Base-by-base conservation (phyloP, 1,140 invertebrate species). In the Drosophila auraria region DNA sequence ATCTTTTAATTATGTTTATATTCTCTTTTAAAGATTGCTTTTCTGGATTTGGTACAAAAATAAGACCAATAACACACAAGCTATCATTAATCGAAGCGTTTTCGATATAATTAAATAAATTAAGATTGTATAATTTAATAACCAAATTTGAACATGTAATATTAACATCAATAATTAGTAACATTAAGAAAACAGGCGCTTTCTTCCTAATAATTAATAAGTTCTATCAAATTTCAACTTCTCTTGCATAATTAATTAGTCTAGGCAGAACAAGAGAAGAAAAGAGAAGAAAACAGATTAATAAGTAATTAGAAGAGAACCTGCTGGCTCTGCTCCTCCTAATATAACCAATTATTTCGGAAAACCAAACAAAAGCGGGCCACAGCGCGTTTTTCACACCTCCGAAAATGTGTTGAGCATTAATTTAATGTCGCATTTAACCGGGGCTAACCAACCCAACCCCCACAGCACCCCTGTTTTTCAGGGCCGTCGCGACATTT, bases 341-440 rank as follows among this genome's bases (percentile, higher is more conserved):
- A 80, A 82, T 78, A 82, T 73, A 82, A 86, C 83, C 62, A 87
- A 83, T 83, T 83, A 86, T 86, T 73, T 71, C n/a, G 33, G 33
- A 53, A 66, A 63, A 50, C 60, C 71, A 50, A 75, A 80, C 49
- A 58, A 44, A 45, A 42, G 38, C 54, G 36, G 14, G 36, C 53
- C 9, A 54, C 5, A 38, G 36, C 33, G 44, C 45, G 47, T 50
- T 70, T 59, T 78, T 82, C 45, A 57, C 59, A 53, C 45, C 66
- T 42, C 47, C 44, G 25, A 77, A 90, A 86, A 84, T 79, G 71
- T 82, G 70, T 73, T 61, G 38, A 69, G 77, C 73, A 87, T 91
- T 91, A 79, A 91, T 84, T 89, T 82, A 86, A 82, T 78, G 74
- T 84, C 59, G 79, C 83, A 84, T 81, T 78, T 79, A 78, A 61